Evolutionary conservation across 2,888 invertebrate genomes (phyloP), one percentile per base, ranked within the genome.

Genomic region (Brachypterus glaber): DNA sequence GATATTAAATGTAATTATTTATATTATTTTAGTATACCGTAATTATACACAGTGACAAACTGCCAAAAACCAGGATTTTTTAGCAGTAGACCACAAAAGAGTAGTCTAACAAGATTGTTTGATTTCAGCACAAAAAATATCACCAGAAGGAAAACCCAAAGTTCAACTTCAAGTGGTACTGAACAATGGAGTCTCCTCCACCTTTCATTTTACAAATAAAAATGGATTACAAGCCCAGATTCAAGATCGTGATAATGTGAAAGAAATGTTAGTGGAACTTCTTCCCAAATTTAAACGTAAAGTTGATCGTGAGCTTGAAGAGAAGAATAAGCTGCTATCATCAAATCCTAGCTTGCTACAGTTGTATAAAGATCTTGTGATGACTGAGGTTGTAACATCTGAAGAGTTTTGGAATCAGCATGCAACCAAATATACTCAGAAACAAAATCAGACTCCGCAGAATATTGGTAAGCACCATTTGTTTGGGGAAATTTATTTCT

Each of bases 371-470:
- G 96, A 97, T 68, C 75, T 98, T 55, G 98, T 99, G 11, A 91
- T 91, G 63, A 89, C 92, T 26, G 87, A 92, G 66, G 89, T 99
- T 27, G 81, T 99, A 49, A 82, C 88, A 30, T 86, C 96, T 37
- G 96, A 97, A 62, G 97, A 98, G 63, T 99, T 99, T 70, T 99
- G 98, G 98, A 77, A 82, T 33, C 86, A 86, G 47, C 87, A 91
- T 56, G 90, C 88, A 24, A 65, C 77, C 3, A 77, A 81, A 49
- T 85, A 87, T 61, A 81, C 84, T 1, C 68, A 74, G 45, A 66
- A 68, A 44, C 81, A 79, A 44, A 77, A 76, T 59, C 74, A 73
- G 53, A 77, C 78, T 52, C 79, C 80, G 53, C 91, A 91, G 66
- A 86, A 87, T 55, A 87, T 91, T 51, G 95, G 93, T 69, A 57